phyloP scores from a whole-genome alignment of 2,888 invertebrate species.

The Noctua fimbriata region DNA sequence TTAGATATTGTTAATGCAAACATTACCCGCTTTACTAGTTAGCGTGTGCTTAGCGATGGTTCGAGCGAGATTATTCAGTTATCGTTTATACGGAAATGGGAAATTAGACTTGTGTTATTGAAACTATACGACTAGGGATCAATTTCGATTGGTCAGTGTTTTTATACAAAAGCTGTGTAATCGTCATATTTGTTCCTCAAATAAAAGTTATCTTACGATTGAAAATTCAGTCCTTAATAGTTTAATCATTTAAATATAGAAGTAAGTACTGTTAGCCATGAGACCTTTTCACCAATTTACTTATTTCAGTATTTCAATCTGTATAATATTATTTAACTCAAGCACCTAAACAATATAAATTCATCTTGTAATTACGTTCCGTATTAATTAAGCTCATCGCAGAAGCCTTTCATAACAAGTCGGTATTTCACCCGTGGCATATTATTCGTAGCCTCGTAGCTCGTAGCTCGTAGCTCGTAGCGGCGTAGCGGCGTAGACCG shows the following conservation, averaged over 20 bases:
- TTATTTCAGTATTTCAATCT: background rate
- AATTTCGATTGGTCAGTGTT: background rate
- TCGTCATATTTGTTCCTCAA: background rate
- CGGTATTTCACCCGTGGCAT: slow-evolving; percentile 37
- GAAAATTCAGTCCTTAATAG: background rate
- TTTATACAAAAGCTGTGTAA: background rate
- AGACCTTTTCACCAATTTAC: background rate
- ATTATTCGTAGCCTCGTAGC: slow-evolving; percentile 52
- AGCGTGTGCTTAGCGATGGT: background rate
- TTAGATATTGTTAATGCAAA: slow-evolving; percentile 35
- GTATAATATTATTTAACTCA: background rate
- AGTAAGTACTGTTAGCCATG: background rate
- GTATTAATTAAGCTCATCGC: slow-evolving; percentile 53
- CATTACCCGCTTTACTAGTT: slow-evolving; percentile 24
- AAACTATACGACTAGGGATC: background rate
- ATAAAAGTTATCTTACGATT: background rate
- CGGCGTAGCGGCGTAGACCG: slow-evolving; percentile 62
- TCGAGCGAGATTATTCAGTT: slow-evolving; percentile 3
- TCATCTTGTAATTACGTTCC: slow-evolving; percentile 36
- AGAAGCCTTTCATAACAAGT: slow-evolving; percentile 57
- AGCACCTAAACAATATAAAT: slow-evolving; percentile 7
- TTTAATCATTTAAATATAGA: background rate
- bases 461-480: slow-evolving; percentile 50
- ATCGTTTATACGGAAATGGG: background rate
- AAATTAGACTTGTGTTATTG: background rate